Evolutionary conservation across 2,113 vertebrate species (phyloP).

Genomic region (Odobenus rosmarus): DNA sequence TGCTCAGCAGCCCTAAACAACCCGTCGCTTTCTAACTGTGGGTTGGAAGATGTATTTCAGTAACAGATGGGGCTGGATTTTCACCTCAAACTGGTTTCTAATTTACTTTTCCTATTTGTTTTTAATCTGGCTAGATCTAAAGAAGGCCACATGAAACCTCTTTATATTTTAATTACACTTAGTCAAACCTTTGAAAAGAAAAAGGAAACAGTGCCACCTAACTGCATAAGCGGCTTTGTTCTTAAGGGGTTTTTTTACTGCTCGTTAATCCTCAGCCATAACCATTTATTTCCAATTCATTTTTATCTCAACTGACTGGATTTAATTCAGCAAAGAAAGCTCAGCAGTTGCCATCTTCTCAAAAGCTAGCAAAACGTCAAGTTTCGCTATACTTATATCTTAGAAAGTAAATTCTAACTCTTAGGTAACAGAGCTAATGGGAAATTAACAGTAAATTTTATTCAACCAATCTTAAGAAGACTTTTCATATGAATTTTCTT

Average conservation of each 20-base stretch:
- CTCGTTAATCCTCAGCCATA: neutral
- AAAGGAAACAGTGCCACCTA: conserved; percentile 87
- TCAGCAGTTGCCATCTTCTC: neutral
- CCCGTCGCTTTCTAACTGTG: neutral
- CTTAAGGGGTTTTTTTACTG: neutral
- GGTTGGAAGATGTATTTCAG: neutral
- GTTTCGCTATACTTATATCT: neutral
- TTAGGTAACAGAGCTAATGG: neutral
- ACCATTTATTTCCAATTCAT: neutral
- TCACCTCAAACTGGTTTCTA: neutral
- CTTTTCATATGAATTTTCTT: neutral
- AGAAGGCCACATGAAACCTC: neutral
- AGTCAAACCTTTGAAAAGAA: conserved; percentile 60
- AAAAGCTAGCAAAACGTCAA: conserved; percentile 16
- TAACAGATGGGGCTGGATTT: neutral
- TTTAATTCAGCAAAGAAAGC: neutral
- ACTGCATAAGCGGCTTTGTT: conserved; percentile 55
- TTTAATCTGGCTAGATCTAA: neutral
- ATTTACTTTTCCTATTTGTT: neutral
- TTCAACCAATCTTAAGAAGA: neutral
- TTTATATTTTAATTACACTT: conserved; percentile 20
- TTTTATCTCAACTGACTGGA: neutral
- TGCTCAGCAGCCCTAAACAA: conserved; percentile 4
- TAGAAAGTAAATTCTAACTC: neutral
- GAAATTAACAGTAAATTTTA: neutral